These are phyloP conservation scores for Pelodiscus sinensis DNA, from an alignment of 2,113 vertebrate genomes.

Conservation along the genomic window DNA sequence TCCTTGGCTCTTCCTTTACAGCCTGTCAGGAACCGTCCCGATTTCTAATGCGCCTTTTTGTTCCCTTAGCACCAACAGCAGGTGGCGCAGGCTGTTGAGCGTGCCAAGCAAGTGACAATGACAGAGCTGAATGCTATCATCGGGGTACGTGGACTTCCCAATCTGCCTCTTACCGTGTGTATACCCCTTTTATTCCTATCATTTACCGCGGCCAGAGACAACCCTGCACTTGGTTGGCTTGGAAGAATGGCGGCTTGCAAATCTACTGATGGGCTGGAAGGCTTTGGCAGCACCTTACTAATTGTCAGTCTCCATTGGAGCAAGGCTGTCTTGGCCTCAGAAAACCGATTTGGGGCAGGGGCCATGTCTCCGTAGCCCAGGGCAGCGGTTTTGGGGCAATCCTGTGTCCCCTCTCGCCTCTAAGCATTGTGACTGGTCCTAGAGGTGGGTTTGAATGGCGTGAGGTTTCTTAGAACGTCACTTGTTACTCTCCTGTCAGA, in stretches of 20 bases:
- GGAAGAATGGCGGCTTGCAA: slow-evolving; percentile 34
- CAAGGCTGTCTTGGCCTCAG: neutral
- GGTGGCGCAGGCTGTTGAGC: slow-evolving; percentile 97
- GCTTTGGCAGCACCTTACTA: neutral
- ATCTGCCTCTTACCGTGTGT: slow-evolving; percentile 99
- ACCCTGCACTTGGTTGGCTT: slow-evolving; percentile 74
- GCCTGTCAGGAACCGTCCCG: accelerated
- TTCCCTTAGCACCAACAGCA: slow-evolving; percentile 94
- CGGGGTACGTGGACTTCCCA: slow-evolving; percentile 99
- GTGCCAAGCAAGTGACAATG: slow-evolving; percentile 99
- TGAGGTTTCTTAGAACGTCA: neutral
- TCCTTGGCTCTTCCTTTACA: neutral
- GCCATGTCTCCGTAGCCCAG: neutral
- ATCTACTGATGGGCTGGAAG: neutral
- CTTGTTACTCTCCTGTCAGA: neutral
- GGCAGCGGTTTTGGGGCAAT: neutral
- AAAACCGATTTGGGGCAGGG: neutral
- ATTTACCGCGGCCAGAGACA: slow-evolving; percentile 81
- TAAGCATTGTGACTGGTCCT: neutral
- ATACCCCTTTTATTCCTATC: slow-evolving; percentile 94
- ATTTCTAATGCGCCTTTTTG: neutral
- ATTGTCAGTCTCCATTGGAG: neutral
- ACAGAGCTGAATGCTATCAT: slow-evolving; percentile 99
- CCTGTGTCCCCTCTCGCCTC: neutral
- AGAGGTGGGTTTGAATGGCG: neutral